A percentile compares a stretch with the other conserved stretches of the same genome.
phyloP scores from a whole-genome alignment of 2,113 vertebrate genomes.

The Sylvia atricapilla region DNA sequence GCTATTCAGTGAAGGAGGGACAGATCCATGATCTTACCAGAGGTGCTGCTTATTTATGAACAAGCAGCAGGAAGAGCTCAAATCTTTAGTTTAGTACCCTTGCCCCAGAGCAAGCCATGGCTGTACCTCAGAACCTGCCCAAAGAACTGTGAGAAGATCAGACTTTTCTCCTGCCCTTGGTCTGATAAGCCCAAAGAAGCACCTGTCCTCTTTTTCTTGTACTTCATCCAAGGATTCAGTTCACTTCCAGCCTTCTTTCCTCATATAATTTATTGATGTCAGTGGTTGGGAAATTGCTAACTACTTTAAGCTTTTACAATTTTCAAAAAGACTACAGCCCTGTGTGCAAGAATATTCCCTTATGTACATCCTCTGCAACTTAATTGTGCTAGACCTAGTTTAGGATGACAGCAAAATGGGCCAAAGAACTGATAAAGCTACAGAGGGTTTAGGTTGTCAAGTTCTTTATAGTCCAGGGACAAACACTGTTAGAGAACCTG shows the following conservation, averaged over 20 bases:
- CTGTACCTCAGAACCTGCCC: not conserved
- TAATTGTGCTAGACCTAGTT: constrained; percentile 39
- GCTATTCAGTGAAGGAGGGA: not conserved
- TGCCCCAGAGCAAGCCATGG: not conserved
- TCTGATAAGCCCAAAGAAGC: not conserved
- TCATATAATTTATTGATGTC: constrained; percentile 54
- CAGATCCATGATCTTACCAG: not conserved
- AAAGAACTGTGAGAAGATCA: not conserved
- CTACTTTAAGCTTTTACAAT: constrained; percentile 31
- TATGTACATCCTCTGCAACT: not conserved
- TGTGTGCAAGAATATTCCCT: constrained; percentile 24
- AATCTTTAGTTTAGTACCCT: not conserved
- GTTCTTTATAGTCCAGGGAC: not conserved
- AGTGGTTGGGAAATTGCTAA: constrained; percentile 12
- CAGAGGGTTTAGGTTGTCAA: not conserved
- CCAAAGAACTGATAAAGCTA: not conserved
- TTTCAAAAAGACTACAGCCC: not conserved
- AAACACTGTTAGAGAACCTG: not conserved
- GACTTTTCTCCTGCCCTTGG: not conserved
- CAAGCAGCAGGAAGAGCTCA: not conserved
- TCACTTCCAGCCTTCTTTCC: not conserved
- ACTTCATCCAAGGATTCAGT: not conserved
- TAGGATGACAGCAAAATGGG: constrained; percentile 1
- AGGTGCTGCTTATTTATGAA: not conserved
- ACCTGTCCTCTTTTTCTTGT: not conserved